These are phyloP conservation scores for Copidosoma aretas DNA, from an alignment of 2,888 invertebrate species.

Conservation along the genomic window DNA sequence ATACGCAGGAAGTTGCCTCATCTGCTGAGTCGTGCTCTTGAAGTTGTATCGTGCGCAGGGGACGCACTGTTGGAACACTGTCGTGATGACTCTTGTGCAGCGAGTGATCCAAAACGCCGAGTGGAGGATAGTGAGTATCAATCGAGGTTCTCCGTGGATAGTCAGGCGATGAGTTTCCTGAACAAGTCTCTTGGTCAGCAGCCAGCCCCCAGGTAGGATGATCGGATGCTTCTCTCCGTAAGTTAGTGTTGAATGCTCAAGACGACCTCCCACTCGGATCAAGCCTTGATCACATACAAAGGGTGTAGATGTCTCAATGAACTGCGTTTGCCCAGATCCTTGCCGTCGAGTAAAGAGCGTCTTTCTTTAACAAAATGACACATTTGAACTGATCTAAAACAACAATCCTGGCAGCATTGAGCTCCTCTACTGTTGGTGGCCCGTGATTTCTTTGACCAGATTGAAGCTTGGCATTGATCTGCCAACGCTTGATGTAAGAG, in stretches of 20 bases:
- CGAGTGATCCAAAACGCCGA: not conserved
- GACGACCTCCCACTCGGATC: constrained; percentile 12
- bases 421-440: too few relatives aligned
- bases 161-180: not conserved
- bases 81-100: not conserved
- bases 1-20: too few relatives aligned
- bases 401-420: too few relatives aligned
- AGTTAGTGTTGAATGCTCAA: too few relatives aligned
- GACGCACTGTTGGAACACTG: too few relatives aligned
- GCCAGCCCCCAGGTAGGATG: not conserved
- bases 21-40: too few relatives aligned
- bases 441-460: too few relatives aligned
- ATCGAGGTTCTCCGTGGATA: not conserved
- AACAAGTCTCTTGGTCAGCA: not conserved
- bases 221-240: too few relatives aligned
- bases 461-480: too few relatives aligned
- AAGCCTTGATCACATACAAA: constrained; percentile 7
- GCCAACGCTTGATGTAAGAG: too few relatives aligned
- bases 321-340: not conserved
- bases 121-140: not conserved
- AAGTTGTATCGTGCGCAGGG: too few relatives aligned
- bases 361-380: constrained; percentile 5
- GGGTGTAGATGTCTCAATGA: not conserved
- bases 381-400: not conserved
- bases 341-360: not conserved